phyloP scores from a whole-genome alignment of 2,888 invertebrate genomes.

The Chalcis sispes region DNA sequence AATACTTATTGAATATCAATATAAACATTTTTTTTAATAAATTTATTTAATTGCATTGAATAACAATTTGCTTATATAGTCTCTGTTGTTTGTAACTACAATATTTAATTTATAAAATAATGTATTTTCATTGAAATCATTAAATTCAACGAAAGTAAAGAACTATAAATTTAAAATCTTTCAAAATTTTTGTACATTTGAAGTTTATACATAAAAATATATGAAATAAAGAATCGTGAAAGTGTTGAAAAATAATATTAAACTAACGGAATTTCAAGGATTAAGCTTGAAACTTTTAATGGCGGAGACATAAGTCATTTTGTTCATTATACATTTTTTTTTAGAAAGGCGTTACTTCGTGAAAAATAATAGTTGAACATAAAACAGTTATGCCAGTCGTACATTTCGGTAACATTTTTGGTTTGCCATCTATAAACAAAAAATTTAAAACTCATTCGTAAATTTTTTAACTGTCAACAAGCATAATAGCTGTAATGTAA shows the following conservation, averaged over 20 bases:
- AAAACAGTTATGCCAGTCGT: conserved; percentile 13
- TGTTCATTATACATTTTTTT: neutral
- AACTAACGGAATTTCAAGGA: neutral
- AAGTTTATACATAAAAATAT: conserved; percentile 14
- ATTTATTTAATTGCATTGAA: too few relatives aligned
- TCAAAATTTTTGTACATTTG: too few relatives aligned
- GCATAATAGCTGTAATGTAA: too few relatives aligned
- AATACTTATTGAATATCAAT: too few relatives aligned
- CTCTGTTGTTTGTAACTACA: too few relatives aligned
- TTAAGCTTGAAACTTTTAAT: conserved; percentile 16
- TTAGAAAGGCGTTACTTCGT: neutral
- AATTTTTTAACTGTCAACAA: conserved; percentile 17
- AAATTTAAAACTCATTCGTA: conserved; percentile 10
- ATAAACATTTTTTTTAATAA: too few relatives aligned
- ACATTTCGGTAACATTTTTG: conserved; percentile 1
- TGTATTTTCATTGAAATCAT: too few relatives aligned
- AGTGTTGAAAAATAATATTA: conserved; percentile 1
- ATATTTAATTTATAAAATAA: too few relatives aligned
- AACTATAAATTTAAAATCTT: too few relatives aligned
- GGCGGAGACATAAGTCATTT: conserved; percentile 21
- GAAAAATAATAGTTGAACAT: conserved; percentile 23
- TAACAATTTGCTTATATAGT: too few relatives aligned
- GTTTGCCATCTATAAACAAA: neutral
- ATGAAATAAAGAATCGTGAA: neutral
- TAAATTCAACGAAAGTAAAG: too few relatives aligned